Percentiles rank a stretch among this genome's conserved stretches.
phyloP scores from a whole-genome alignment of 1,140 invertebrate species.

The Euschistus heros region DNA sequence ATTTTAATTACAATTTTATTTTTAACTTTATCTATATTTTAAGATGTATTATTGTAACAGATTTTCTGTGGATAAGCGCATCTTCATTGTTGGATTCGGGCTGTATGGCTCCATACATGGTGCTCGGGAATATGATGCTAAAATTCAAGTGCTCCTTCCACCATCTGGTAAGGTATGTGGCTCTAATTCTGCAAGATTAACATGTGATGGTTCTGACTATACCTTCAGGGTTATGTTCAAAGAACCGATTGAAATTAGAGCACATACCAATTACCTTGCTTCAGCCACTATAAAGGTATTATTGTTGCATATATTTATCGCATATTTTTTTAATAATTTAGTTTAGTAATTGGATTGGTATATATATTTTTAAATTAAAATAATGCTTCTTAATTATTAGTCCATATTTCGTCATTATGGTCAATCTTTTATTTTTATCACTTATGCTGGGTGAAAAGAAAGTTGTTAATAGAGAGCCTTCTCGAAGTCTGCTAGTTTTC shows the following conservation, averaged over 20 bases:
- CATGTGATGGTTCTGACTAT: conserved; percentile 67
- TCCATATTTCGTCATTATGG: too few relatives aligned
- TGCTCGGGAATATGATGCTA: conserved; percentile 68
- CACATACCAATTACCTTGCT: conserved; percentile 72
- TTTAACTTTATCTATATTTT: not conserved
- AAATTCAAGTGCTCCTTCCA: conserved; percentile 67
- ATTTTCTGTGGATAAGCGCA: conserved; percentile 70
- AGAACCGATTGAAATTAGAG: conserved; percentile 72
- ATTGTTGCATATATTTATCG: conserved; percentile 5
- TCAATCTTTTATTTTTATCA: too few relatives aligned
- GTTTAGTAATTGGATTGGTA: too few relatives aligned
- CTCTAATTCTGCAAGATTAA: conserved; percentile 65
- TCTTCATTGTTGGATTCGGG: conserved; percentile 80
- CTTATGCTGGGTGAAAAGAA: too few relatives aligned
- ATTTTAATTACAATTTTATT: not conserved
- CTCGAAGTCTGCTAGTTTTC: too few relatives aligned
- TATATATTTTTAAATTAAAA: too few relatives aligned
- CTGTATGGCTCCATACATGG: conserved; percentile 79
- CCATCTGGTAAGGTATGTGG: conserved; percentile 65
- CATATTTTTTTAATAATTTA: not conserved
- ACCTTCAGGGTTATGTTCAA: conserved; percentile 84
- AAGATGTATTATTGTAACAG: conserved; percentile 37
- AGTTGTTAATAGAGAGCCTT: too few relatives aligned
- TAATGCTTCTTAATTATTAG: too few relatives aligned
- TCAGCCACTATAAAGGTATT: conserved; percentile 68